Base-by-base conservation (phyloP, 2,797 vertebrate species). In the Enteromius thamalakanensis region DNA sequence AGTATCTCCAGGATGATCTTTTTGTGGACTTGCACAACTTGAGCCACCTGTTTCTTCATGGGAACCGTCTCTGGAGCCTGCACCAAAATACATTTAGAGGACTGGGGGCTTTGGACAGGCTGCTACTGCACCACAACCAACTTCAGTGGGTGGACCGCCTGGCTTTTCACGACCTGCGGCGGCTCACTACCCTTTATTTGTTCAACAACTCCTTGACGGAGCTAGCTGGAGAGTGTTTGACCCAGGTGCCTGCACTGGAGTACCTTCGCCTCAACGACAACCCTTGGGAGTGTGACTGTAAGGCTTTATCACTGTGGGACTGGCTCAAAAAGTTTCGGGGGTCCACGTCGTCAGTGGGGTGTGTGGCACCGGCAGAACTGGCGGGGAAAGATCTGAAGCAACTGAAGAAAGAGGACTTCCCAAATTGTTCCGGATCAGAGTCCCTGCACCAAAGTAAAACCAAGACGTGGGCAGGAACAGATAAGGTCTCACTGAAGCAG, bases 261-360 rank as follows among this genome's bases (percentile, higher is more conserved):
- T 99, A 98, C 88, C 96, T 99, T 82, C 96, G 98, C 86, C 96
- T 99, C 90, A 99, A 99, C 0, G 96, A 97, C 89, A 99, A 99
- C 86, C 96, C 98, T 0, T 99, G 98, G 98, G 95, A 96, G 87
- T 99, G 98, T 32, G 96, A 96, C 75, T 99, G 98, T 93, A 97
- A 96, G 90, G 95, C 96, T 0, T 92, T 95, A 86, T 96, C 97
- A 0, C 94, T 99, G 55, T 99, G 98, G 98, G 97, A 99, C 75
- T 99, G 98, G 98, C 92, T 99, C 83, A 97, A 95, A 84, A 92
- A 95, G 77, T 99, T 99, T 93, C 90, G 96, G 19, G 98, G 98
- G 64, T 98, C 98, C 21, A 98, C 97, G 9, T 99, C 98, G 0
- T 93, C 94, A 0, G 95, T 98, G 40, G 94, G 94, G 80, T 99